Conservation (phyloP, 2,113 vertebrate genomes). For the Otocyon megalotis region DNA sequence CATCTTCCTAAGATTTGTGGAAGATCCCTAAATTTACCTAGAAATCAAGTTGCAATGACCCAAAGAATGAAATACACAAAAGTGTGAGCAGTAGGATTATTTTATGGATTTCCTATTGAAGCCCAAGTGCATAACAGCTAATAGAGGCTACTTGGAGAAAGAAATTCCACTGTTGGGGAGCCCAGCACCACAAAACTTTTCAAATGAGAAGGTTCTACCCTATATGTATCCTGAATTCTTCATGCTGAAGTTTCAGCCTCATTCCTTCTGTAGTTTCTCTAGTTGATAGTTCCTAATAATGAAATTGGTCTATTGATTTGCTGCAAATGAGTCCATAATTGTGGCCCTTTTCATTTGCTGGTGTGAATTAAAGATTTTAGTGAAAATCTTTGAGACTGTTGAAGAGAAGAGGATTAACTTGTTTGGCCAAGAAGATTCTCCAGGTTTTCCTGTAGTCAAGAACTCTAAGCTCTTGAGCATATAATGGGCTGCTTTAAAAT, state of each 20-base stretch:
- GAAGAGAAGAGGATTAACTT: conserved; percentile 6
- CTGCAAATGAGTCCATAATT: background rate
- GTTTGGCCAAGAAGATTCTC: background rate
- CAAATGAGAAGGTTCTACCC: background rate
- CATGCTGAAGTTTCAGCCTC: background rate
- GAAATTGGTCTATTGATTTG: conserved; percentile 43
- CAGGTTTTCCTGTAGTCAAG: background rate
- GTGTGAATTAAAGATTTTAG: conserved; percentile 35
- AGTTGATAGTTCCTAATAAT: background rate
- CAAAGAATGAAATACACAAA: background rate
- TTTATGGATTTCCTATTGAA: background rate
- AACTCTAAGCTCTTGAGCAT: background rate
- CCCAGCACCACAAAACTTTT: background rate
- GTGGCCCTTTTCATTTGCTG: background rate
- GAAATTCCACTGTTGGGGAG: background rate
- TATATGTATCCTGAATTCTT: background rate
- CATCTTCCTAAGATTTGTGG: background rate
- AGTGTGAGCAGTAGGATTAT: background rate
- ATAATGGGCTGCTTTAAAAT: background rate
- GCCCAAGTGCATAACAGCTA: background rate
- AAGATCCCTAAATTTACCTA: background rate
- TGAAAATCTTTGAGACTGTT: conserved; percentile 35
- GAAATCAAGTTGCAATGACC: background rate
- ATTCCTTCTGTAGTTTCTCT: background rate
- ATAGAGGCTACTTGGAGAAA: conserved; percentile 6